A percentile compares a stretch with the other conserved stretches of the same genome.
Conservation (phyloP, 2,113 vertebrate genomes). For the Myrmecobius fasciatus region DNA sequence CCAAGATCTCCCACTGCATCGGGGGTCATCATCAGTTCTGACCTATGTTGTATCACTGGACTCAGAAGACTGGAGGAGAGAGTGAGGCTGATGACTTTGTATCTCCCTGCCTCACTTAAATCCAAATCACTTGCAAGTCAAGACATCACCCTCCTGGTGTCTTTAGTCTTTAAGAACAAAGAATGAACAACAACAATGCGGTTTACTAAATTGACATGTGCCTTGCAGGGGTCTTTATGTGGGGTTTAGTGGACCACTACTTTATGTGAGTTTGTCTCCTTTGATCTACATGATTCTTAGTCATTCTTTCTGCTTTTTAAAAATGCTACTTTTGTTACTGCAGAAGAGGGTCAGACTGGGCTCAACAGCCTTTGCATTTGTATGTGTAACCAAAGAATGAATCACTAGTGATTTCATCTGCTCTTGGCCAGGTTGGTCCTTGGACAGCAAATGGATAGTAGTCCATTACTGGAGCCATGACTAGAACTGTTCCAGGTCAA, state of each 20-base stretch:
- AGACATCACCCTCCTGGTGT: too few species aligned
- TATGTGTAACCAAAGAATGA: neutral
- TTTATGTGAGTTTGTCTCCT: neutral
- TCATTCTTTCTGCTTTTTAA: neutral
- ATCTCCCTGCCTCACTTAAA: too few species aligned
- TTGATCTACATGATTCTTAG: neutral
- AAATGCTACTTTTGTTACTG: neutral
- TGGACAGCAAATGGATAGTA: neutral
- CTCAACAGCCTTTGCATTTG: neutral
- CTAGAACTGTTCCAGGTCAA: neutral
- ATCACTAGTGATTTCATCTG: neutral
- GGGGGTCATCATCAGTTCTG: too few species aligned
- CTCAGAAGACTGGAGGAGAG: too few species aligned
- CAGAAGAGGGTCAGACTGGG: neutral
- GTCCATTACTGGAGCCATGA: neutral
- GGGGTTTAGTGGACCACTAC: neutral
- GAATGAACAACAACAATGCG: too few species aligned
- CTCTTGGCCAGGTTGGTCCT: neutral
- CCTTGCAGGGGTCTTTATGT: neutral
- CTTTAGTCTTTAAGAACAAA: too few species aligned
- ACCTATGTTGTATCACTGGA: too few species aligned
- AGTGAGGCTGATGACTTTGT: too few species aligned
- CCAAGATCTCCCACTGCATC: too few species aligned
- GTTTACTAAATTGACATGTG: neutral
- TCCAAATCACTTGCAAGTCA: too few species aligned